phyloP scores from a whole-genome alignment of 2,797 vertebrate genomes.

The Gallirallus australis region DNA sequence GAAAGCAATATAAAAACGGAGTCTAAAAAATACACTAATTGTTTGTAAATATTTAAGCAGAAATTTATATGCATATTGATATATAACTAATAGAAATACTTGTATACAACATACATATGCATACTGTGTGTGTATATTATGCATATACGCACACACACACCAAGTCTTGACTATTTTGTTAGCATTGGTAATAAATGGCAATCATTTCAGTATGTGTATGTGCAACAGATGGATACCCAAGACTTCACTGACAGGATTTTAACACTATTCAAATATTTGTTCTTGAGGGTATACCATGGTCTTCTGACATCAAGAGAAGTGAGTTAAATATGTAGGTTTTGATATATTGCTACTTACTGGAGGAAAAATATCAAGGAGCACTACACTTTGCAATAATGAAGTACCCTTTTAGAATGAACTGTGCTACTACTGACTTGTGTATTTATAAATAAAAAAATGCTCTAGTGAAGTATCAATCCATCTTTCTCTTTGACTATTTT shows the following conservation, averaged over 20 bases:
- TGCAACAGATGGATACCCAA: slow-evolving; percentile 23
- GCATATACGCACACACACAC: background rate
- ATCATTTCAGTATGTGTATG: slow-evolving; percentile 6
- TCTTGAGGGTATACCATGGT: slow-evolving; percentile 24
- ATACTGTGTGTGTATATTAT: background rate
- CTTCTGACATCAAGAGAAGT: slow-evolving; percentile 36
- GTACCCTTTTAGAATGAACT: slow-evolving; percentile 22
- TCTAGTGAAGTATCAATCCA: slow-evolving; percentile 8
- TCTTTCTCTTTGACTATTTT: slow-evolving; percentile 13
- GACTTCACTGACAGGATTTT: background rate
- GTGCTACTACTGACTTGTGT: slow-evolving; percentile 28
- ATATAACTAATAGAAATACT: slow-evolving; percentile 15
- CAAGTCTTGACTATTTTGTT: slow-evolving; percentile 38
- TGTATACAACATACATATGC: slow-evolving; percentile 4
- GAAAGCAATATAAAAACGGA: slow-evolving; percentile 57
- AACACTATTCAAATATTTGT: slow-evolving; percentile 42
- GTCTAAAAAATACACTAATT: background rate
- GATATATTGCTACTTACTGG: slow-evolving; percentile 25
- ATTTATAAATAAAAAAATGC: slow-evolving; percentile 55
- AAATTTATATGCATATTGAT: slow-evolving; percentile 34
- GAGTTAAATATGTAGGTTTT: slow-evolving; percentile 14
- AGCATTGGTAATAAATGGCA: slow-evolving; percentile 3
- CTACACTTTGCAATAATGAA: slow-evolving; percentile 54
- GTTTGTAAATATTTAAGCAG: slow-evolving; percentile 34
- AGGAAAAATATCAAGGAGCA: slow-evolving; percentile 22